Evolutionary conservation across 2,888 invertebrate genomes (phyloP).

Genomic region (Choreutis nemorana): DNA sequence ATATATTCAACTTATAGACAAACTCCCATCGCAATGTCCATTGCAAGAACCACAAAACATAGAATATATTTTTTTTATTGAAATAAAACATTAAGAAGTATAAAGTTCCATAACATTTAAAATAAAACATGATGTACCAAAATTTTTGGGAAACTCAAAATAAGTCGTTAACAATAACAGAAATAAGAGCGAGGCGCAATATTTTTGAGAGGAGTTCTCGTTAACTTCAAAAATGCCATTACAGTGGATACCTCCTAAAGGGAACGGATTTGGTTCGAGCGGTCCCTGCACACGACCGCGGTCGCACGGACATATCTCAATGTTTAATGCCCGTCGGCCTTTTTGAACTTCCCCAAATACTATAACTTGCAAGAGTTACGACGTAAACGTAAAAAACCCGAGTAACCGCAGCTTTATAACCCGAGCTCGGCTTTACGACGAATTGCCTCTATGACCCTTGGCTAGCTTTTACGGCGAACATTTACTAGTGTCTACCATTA

Average conservation of each 20-base stretch:
- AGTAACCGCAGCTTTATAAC: constrained; percentile 35
- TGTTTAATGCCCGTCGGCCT: constrained; percentile 52
- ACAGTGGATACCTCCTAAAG: constrained; percentile 2
- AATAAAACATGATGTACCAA: background rate
- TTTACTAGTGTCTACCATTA: too few relatives aligned
- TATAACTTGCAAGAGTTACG: constrained; percentile 58
- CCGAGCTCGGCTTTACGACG: constrained; percentile 32
- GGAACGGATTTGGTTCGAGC: too few relatives aligned
- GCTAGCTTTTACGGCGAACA: too few relatives aligned
- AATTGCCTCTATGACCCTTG: too few relatives aligned
- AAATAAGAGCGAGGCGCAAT: too few relatives aligned
- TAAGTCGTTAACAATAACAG: too few relatives aligned
- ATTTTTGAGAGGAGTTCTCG: too few relatives aligned
- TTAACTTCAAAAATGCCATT: too few relatives aligned
- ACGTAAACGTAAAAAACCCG: constrained; percentile 31
- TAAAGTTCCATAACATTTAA: background rate
- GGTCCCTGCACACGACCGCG: too few relatives aligned
- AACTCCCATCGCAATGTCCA: too few relatives aligned
- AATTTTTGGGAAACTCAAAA: background rate
- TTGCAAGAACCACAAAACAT: background rate
- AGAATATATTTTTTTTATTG: background rate
- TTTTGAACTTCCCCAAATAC: constrained; percentile 60
- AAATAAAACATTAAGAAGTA: background rate
- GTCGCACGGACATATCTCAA: constrained; percentile 50
- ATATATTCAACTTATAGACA: too few relatives aligned